A percentile compares a stretch with the other conserved stretches of the same genome.
Evolutionary conservation across 2,888 invertebrate genomes (phyloP).

Genomic region (Plagiodera versicolora): DNA sequence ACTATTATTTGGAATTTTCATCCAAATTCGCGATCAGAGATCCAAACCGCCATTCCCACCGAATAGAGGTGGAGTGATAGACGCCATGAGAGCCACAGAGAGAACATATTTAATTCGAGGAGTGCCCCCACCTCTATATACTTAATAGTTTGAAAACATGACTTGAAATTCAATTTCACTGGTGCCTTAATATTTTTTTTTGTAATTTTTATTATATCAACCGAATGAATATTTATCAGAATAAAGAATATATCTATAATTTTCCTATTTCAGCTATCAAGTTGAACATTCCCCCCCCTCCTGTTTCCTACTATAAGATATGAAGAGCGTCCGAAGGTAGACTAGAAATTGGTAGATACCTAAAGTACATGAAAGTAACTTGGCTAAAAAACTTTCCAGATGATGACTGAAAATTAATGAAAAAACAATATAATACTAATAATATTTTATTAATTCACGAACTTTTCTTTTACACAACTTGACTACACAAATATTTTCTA

Average conservation of each 20-base stretch:
- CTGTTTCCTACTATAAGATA: no score
- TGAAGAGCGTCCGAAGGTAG: no score
- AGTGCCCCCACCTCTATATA: conserved; percentile 15
- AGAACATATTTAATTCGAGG: conserved; percentile 25
- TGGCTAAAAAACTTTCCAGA: no score
- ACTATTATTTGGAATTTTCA: conserved; percentile 57
- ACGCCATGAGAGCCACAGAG: conserved; percentile 19
- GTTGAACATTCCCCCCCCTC: no score
- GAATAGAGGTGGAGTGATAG: conserved; percentile 34
- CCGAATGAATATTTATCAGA: no score
- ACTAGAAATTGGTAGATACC: no score
- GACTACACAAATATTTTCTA: conserved; percentile 50
- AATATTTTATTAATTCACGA: conserved; percentile 50
- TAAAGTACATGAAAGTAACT: no score
- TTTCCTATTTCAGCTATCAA: no score
- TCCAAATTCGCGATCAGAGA: conserved; percentile 61
- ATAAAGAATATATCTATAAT: no score
- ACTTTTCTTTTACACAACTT: conserved; percentile 53
- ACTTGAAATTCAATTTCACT: no score
- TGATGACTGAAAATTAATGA: no score
- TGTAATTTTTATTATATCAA: background rate
- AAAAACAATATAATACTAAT: conserved; percentile 20
- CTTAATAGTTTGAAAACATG: background rate
- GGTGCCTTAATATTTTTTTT: background rate
- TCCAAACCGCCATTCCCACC: conserved; percentile 68